Evolutionary conservation across 2,888 invertebrate genomes (phyloP).

Genomic region (Dryobota labecula): DNA sequence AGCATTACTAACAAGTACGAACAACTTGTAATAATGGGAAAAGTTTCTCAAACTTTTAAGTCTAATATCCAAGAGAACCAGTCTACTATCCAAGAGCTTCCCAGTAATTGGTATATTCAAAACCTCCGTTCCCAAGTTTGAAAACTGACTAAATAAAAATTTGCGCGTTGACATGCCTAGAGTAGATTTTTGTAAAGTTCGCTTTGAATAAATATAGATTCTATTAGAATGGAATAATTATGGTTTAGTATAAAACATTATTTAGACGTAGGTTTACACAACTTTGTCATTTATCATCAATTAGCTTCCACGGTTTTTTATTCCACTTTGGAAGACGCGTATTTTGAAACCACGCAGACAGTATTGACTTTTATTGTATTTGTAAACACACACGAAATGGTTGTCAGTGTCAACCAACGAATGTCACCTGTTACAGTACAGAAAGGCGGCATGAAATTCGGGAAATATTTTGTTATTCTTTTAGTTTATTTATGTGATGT

Average conservation of each 20-base stretch:
- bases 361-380: not conserved
- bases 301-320: not conserved
- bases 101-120: not conserved
- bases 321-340: not conserved
- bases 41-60: too few relatives aligned
- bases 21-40: too few relatives aligned
- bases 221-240: too few relatives aligned
- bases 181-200: constrained; percentile 1
- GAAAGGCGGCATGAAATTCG: constrained; percentile 51
- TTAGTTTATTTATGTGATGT: constrained; percentile 56
- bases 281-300: not conserved
- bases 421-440: constrained; percentile 20
- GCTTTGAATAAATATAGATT: not conserved
- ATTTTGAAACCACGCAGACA: not conserved
- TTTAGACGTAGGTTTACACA: too few relatives aligned
- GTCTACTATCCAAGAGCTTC: too few relatives aligned
- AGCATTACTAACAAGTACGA: not conserved
- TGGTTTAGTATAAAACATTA: too few relatives aligned
- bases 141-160: not conserved
- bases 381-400: constrained; percentile 14
- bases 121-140: not conserved
- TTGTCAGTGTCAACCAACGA: constrained; percentile 26
- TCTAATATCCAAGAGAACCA: not conserved
- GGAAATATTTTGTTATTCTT: constrained; percentile 33
- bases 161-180: not conserved